Evolutionary conservation across 2,113 vertebrate genomes (phyloP).

Genomic region (Eulacestoma nigropectus): DNA sequence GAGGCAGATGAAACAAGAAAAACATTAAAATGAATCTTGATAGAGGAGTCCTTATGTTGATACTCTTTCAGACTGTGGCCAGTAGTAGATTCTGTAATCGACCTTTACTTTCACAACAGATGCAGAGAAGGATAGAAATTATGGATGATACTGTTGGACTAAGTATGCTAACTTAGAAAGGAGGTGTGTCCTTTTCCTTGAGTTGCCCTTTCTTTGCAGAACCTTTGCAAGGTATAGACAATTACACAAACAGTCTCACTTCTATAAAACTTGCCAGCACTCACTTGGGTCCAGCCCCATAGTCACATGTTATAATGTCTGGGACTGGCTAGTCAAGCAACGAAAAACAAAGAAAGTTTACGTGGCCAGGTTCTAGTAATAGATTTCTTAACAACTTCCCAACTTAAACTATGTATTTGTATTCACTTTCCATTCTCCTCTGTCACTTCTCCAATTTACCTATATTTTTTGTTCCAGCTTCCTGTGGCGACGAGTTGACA

Average conservation of each 20-base stretch:
- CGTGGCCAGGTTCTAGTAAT: neutral
- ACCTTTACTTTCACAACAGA: neutral
- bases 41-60: neutral
- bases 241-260: neutral
- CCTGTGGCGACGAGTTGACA: neutral
- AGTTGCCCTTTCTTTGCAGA: neutral
- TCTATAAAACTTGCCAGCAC: fast-evolving
- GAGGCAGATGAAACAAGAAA: neutral
- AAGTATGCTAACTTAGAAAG: neutral
- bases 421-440: neutral
- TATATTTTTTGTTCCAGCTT: neutral
- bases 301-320: neutral
- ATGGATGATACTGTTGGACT: neutral
- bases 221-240: neutral
- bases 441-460: neutral
- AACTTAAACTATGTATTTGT: neutral
- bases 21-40: neutral
- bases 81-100: neutral
- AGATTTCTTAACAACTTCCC: neutral
- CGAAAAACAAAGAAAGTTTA: neutral
- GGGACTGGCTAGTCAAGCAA: neutral
- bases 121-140: neutral
- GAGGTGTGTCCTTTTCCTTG: neutral
- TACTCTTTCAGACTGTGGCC: neutral
- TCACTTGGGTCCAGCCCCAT: neutral